phyloP scores from a whole-genome alignment of 1,140 invertebrate genomes.

The Plutomurus gul region DNA sequence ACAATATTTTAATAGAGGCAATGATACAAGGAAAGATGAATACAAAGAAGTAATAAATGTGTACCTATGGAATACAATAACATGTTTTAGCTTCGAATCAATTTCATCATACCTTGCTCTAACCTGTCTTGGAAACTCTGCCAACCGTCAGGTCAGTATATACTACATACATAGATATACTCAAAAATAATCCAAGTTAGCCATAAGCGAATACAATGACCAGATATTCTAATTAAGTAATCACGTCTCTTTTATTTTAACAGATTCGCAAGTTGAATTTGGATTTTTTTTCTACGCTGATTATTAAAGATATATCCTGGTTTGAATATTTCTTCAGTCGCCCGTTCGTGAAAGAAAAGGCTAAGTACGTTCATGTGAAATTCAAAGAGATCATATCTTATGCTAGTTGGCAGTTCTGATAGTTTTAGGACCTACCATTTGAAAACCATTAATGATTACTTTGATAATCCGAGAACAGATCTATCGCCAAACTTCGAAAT shows the following conservation, averaged over 20 bases:
- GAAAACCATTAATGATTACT: not conserved
- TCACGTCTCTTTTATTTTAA: not conserved
- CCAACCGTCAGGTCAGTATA: too few relatives aligned
- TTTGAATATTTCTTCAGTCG: constrained; percentile 14
- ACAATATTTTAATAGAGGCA: too few relatives aligned
- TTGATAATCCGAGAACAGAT: not conserved
- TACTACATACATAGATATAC: too few relatives aligned
- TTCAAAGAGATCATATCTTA: too few relatives aligned
- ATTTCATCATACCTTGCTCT: too few relatives aligned
- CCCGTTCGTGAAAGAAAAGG: constrained; percentile 1
- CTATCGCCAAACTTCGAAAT: not conserved
- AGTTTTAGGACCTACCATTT: not conserved
- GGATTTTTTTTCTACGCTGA: constrained; percentile 10
- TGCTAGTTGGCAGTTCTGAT: not conserved
- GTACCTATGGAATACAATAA: too few relatives aligned
- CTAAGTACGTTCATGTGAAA: not conserved
- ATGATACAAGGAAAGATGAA: not conserved
- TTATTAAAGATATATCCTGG: constrained; percentile 37
- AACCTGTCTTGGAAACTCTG: too few relatives aligned
- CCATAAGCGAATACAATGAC: too few relatives aligned
- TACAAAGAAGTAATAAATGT: too few relatives aligned
- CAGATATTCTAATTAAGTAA: too few relatives aligned
- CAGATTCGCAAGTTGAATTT: not conserved
- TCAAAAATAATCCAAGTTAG: too few relatives aligned
- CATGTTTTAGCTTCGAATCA: too few relatives aligned